Base-by-base conservation (phyloP, 2,797 vertebrate species). In the Sebastes elongatus region DNA sequence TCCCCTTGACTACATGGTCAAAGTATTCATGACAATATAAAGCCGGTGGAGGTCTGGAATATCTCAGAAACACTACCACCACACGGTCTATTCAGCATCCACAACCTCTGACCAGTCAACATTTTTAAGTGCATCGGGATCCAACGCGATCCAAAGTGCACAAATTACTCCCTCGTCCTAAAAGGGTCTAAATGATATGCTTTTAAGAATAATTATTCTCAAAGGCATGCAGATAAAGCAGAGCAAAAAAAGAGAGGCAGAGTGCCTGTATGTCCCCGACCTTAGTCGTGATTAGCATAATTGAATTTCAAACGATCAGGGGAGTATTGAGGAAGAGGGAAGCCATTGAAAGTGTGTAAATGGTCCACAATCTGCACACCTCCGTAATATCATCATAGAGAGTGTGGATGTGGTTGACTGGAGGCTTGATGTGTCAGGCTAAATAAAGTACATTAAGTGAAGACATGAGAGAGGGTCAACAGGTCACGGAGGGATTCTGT, bases 231-330 rank as follows among this genome's bases (percentile, higher is more conserved):
- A 60, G 82, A 88, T 80, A 82, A 88, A 90, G 80, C 88, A 46
- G 80, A 86, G 86, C 52, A 85, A 86, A 79, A 14, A 33, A 64
- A 79, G 71, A 83, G 68, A 80, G 68, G 80, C 69, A 78, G 68
- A 71, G 85, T 74, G 86, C 67, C 76, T 74, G 61, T 27, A 76
- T 90, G 86, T 92, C 89, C 87, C 90, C 63, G 82, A 93, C 93
- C 93, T 91, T 65, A 65, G 81, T 56, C 61, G 5, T 71, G 69
- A 94, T 95, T 94, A 94, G 83, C 92, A 94, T 96, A 95, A 95
- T 94, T 95, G 94, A 93, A 95, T 96, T 95, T 95, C 91, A 94
- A 94, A 92, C 42, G 56, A 95, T 92, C 85, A 67, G 74, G 70
- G 77, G 85, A 80, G 79, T 79, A 84, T 90, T 88, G 84, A 90